Base-by-base conservation (phyloP, 1,140 invertebrate species). In the Leptestheria dahalacensis region DNA sequence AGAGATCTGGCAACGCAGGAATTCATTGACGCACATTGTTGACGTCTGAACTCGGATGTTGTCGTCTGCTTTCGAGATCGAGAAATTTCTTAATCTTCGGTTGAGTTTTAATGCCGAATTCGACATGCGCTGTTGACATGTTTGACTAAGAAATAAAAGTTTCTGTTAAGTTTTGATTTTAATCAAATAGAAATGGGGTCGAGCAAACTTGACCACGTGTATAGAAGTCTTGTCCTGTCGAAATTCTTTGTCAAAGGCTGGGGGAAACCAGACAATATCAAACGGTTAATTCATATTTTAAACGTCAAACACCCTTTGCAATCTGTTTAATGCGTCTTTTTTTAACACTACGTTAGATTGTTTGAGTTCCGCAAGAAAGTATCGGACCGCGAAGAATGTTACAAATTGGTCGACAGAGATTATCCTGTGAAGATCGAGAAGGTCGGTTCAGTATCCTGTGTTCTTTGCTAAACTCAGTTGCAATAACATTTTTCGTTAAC, bases 191-290 rank as follows among this genome's bases (percentile, higher is more conserved):
- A n/a, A 60, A 60, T 60, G 58, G 49, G 26, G 41, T 48, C 58
- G 21, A 79, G 77, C 65, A 70, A 68, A 61, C 73, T 95, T 64
- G 94, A 97, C 73, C 81, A 86, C 53, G 77, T 95, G 53, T 97
- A 95, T 71, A 76, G 94, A 66, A 86, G 83, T 69, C 79, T 96
- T 68, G 75, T 97, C 23, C 74, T 97, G 46, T 88, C 89, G 1
- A 91, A 90, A 72, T 94, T 97, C 72, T 98, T 97, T 70, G 86
- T 86, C 0, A 91, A 92, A 77, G 93, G 93, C 64, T 99, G 94
- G 94, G 95, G 95, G 6, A 84, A 86, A 65, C 89, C 93, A 6
- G 84, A 94, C 67, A 86, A 88, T 74, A 77, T 97, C 33, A 83
- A 86, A 73, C 85, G 84, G 92, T 93, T 62, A 73, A 65, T 52